phyloP scores from a whole-genome alignment of 2,113 vertebrate species.

The Galemys pyrenaicus region DNA sequence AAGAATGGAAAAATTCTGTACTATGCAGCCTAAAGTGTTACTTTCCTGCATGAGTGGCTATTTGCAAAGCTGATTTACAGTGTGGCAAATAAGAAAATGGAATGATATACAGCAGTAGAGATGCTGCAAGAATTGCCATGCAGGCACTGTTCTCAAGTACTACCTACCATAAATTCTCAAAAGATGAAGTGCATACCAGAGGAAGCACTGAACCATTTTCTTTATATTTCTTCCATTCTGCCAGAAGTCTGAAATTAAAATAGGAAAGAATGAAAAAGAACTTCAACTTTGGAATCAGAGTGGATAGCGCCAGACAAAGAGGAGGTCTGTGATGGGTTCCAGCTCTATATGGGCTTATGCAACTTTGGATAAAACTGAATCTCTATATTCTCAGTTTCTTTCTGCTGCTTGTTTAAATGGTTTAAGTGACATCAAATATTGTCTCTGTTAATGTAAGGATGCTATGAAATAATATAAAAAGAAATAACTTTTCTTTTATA shows the following conservation, averaged over 20 bases:
- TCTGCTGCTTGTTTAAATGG: not conserved
- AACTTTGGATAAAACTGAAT: not conserved
- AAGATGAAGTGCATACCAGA: conserved; percentile 31
- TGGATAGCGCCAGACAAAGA: not conserved
- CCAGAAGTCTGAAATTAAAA: conserved; percentile 55
- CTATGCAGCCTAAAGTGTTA: not conserved
- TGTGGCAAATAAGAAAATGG: conserved; percentile 22
- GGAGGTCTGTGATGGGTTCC: not conserved
- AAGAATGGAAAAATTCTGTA: not conserved
- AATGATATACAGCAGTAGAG: not conserved
- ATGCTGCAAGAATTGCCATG: not conserved
- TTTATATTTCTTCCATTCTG: conserved; percentile 21
- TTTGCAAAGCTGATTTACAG: conserved; percentile 61
- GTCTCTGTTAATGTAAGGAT: not conserved
- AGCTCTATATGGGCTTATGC: not conserved
- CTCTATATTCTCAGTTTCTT: not conserved
- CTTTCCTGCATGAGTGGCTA: not conserved
- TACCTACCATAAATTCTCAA: conserved; percentile 48
- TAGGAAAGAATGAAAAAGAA: not conserved
- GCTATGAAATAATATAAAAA: not conserved
- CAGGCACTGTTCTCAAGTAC: conserved; percentile 10
- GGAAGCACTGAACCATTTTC: conserved; percentile 31
- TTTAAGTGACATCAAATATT: not conserved
- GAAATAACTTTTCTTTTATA: too few species aligned
- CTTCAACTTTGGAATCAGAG: not conserved